phyloP scores from a whole-genome alignment of 2,888 invertebrate genomes.

The Byasa hedistus region DNA sequence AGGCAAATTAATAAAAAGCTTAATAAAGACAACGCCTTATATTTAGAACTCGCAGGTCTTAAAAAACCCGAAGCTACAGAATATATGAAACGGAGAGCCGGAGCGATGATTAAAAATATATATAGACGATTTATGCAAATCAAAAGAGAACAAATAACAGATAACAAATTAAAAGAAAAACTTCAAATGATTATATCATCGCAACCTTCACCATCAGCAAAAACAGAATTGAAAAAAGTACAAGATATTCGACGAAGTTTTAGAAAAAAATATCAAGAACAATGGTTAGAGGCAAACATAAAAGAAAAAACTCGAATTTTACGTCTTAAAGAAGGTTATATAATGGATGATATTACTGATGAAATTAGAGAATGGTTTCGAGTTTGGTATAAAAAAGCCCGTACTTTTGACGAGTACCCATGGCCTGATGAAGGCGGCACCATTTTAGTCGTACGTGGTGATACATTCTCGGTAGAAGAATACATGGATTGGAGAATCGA shows the following conservation, averaged over 20 bases:
- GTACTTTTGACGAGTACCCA: conserved; percentile 86
- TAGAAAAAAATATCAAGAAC: conserved; percentile 64
- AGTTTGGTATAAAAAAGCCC: conserved; percentile 79
- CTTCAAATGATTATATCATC: conserved; percentile 81
- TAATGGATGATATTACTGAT: conserved; percentile 87
- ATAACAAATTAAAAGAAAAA: conserved; percentile 64
- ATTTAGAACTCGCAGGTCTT: conserved; percentile 63
- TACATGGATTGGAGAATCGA: conserved; percentile 66
- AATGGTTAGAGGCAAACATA: conserved; percentile 65
- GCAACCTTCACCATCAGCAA: conserved; percentile 65
- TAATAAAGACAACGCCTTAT: conserved; percentile 58
- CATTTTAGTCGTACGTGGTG: conserved; percentile 78
- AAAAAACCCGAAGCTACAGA: conserved; percentile 54
- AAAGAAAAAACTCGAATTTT: conserved; percentile 76
- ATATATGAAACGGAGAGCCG: conserved; percentile 49
- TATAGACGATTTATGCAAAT: conserved; percentile 69
- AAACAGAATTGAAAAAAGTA: conserved; percentile 68
- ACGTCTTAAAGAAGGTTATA: conserved; percentile 73
- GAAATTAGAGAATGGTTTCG: conserved; percentile 88
- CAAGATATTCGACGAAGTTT: conserved; percentile 68
- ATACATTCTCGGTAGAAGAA: conserved; percentile 81
- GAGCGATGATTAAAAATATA: conserved; percentile 50
- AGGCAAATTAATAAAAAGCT: conserved; percentile 47
- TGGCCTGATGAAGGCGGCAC: conserved; percentile 86
- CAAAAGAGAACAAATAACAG: conserved; percentile 59